Evolutionary conservation across 2,113 vertebrate species (phyloP).

Genomic region (Ictalurus punctatus): DNA sequence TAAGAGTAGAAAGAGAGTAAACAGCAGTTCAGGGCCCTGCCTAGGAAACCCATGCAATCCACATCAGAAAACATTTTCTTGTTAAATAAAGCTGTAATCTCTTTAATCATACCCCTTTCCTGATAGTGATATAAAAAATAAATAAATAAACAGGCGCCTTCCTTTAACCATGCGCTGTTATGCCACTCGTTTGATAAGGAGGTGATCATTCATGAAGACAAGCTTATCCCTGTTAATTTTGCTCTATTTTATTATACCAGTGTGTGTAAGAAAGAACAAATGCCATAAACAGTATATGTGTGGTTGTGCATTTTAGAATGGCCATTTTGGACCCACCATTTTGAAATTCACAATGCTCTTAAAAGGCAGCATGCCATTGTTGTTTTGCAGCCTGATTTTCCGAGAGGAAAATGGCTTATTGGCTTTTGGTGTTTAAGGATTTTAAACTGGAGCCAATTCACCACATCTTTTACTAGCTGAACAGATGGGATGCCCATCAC

Average conservation of each 20-base stretch:
- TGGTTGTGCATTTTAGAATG: conserved; percentile 35
- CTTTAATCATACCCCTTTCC: background rate
- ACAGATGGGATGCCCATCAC: conserved; percentile 51
- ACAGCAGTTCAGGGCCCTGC: conserved; percentile 19
- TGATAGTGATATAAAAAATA: background rate
- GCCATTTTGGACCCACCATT: conserved; percentile 30
- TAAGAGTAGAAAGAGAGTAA: background rate
- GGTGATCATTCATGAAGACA: conserved; percentile 9
- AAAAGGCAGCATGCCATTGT: conserved; percentile 26
- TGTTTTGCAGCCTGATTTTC: conserved; percentile 23
- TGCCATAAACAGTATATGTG: conserved; percentile 30
- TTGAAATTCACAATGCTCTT: background rate
- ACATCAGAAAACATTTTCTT: background rate
- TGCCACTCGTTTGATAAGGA: conserved; percentile 17
- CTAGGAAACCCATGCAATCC: background rate
- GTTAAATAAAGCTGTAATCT: background rate
- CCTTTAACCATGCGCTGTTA: background rate
- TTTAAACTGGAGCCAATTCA: conserved; percentile 35
- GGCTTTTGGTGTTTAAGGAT: conserved; percentile 25
- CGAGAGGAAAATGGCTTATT: conserved; percentile 19
- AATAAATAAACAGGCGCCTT: background rate
- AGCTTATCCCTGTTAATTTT: conserved; percentile 31
- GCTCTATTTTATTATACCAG: conserved; percentile 12
- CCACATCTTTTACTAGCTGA: conserved; percentile 22
- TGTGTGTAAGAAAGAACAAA: conserved; percentile 24